These are phyloP conservation scores for Kryptolebias ocellatus DNA, from an alignment of 2,797 vertebrate species.

Conservation along the genomic window DNA sequence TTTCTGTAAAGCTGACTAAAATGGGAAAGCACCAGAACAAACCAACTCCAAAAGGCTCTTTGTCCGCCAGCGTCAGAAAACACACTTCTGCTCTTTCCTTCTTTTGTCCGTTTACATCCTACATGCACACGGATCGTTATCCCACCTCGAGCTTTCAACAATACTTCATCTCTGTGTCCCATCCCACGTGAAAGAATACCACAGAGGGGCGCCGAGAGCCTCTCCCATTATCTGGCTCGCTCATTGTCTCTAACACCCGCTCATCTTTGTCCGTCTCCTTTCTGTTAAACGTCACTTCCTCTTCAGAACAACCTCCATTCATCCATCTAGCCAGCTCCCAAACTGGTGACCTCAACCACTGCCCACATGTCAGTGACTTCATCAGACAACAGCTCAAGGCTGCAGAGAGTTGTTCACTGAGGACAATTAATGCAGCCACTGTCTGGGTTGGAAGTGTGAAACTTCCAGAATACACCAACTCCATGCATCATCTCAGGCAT, in stretches of 20 bases:
- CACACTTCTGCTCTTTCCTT: conserved; percentile 57
- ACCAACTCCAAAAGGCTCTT: conserved; percentile 60
- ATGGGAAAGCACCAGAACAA: conserved; percentile 63
- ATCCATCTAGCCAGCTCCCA: conserved; percentile 26
- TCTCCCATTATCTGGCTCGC: conserved; percentile 45
- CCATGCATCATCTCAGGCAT: conserved; percentile 7
- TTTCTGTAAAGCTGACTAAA: conserved; percentile 20
- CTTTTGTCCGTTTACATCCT: conserved; percentile 66
- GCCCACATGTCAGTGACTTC: conserved; percentile 68
- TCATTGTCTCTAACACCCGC: conserved; percentile 42
- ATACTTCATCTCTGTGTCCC: conserved; percentile 59
- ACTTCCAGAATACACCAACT: conserved; percentile 34
- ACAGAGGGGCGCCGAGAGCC: conserved; percentile 45
- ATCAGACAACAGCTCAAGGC: conserved; percentile 67
- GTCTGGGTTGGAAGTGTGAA: conserved; percentile 39
- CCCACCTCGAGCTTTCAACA: conserved; percentile 52
- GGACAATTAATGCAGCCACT: conserved; percentile 43
- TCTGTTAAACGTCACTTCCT: conserved; percentile 42
- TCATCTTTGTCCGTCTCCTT: conserved; percentile 31
- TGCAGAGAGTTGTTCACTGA: conserved; percentile 45
- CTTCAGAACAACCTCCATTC: conserved; percentile 39
- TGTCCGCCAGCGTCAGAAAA: conserved; percentile 56
- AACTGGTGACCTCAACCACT: conserved; percentile 64
- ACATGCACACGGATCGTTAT: conserved; percentile 61
- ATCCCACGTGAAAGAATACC: conserved; percentile 73